A percentile compares a stretch with the other conserved stretches of the same genome.
Evolutionary conservation across 2,888 invertebrate species (phyloP).

Genomic region (Drosophila greeni): DNA sequence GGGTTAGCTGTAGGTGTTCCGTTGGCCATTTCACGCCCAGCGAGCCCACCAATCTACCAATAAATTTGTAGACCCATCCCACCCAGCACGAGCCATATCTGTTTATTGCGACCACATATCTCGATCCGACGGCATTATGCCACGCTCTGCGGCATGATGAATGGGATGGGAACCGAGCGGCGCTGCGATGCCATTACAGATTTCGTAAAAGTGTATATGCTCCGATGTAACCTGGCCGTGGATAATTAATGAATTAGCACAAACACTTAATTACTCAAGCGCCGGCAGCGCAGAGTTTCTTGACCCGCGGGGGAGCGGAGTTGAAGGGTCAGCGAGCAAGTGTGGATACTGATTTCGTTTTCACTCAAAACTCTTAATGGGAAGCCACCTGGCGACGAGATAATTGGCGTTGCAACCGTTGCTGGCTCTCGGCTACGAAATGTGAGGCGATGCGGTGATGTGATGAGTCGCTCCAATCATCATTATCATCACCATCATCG

Average conservation of each 20-base stretch:
- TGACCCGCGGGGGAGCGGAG: slow-evolving; percentile 52
- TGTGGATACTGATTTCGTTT: slow-evolving; percentile 29
- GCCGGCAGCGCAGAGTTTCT: slow-evolving; percentile 52
- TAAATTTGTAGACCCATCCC: slow-evolving; percentile 3
- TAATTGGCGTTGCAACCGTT: slow-evolving; percentile 69
- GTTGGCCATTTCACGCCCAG: slow-evolving; percentile 36
- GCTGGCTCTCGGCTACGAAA: slow-evolving; percentile 42
- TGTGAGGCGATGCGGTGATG: slow-evolving; percentile 34
- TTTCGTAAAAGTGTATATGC: slow-evolving; percentile 32
- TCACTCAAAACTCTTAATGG: slow-evolving; percentile 46
- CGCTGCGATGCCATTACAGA: slow-evolving; percentile 23
- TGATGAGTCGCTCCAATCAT: slow-evolving; percentile 33
- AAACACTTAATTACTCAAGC: slow-evolving; percentile 69
- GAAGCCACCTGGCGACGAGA: slow-evolving; percentile 46
- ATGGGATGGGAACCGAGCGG: slow-evolving; percentile 18
- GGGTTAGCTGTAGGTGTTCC: slow-evolving; percentile 14
- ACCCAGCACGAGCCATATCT: slow-evolving; percentile 20
- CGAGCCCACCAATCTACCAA: slow-evolving; percentile 4
- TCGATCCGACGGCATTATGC: slow-evolving; percentile 29
- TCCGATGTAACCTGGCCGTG: slow-evolving; percentile 30
- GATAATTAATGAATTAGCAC: slow-evolving; percentile 73
- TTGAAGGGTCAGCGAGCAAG: slow-evolving; percentile 26
- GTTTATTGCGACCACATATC: slow-evolving; percentile 34
- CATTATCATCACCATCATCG: slow-evolving; percentile 45
- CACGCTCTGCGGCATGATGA: slow-evolving; percentile 26